Conservation (phyloP, 2,113 vertebrate genomes). For the Morone saxatilis region DNA sequence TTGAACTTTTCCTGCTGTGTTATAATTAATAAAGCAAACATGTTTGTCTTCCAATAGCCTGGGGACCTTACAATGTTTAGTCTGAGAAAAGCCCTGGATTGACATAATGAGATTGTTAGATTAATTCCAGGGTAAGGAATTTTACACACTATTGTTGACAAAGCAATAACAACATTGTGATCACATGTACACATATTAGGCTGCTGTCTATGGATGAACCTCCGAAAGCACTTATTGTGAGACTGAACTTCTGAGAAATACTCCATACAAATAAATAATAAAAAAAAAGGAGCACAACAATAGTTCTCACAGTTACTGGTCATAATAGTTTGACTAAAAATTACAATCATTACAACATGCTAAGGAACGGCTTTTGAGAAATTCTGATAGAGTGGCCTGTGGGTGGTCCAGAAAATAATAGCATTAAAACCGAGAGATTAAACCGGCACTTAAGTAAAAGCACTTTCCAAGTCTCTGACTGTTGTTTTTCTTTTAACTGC, state of each 20-base stretch:
- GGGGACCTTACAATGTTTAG: neutral
- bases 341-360: no score
- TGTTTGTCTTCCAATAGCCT: neutral
- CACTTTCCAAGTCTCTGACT: neutral
- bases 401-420: neutral
- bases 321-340: neutral
- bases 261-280: no score
- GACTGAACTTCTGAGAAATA: neutral
- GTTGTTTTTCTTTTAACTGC: neutral
- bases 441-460: neutral
- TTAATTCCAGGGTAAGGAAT: neutral
- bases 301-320: neutral
- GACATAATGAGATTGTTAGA: neutral
- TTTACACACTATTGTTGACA: neutral
- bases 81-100: neutral
- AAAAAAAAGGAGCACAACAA: neutral
- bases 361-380: neutral
- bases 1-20: neutral
- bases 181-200: neutral
- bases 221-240: neutral
- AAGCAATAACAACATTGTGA: neutral
- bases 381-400: neutral
- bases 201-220: neutral
- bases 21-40: conserved; percentile 20
- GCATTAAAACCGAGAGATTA: neutral